Conservation (phyloP, 23 tunicate genomes). For the Corella eumyota region DNA sequence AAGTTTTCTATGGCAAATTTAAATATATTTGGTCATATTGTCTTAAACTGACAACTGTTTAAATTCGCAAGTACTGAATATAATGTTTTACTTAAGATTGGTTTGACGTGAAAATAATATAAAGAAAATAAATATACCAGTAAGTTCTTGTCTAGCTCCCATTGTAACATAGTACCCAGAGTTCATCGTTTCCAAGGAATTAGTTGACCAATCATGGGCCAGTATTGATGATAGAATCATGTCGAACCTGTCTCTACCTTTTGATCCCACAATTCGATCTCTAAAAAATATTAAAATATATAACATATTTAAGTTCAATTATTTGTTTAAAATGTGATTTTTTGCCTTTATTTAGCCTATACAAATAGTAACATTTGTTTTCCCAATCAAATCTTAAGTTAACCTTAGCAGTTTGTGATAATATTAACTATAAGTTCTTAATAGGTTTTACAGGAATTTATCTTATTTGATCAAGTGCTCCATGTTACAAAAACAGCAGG, state of each 20-base stretch:
- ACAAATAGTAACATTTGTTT: no score
- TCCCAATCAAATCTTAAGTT: no score
- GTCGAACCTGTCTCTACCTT: slow-evolving; percentile 55
- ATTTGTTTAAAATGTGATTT: no score
- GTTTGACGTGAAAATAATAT: background rate
- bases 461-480: no score
- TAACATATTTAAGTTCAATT: background rate
- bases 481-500: no score
- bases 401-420: no score
- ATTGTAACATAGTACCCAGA: slow-evolving; percentile 73
- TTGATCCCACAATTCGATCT: slow-evolving; percentile 63
- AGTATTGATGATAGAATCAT: slow-evolving; percentile 51
- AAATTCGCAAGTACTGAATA: background rate
- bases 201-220: slow-evolving; percentile 63
- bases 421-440: no score
- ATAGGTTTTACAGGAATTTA: no score
- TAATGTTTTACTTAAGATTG: background rate
- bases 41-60: background rate
- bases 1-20: no score
- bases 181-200: slow-evolving; percentile 19
- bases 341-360: no score
- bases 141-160: slow-evolving; percentile 70
- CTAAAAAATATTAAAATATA: slow-evolving; percentile 8
- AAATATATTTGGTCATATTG: no score
- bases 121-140: slow-evolving; percentile 2